A percentile compares a stretch with the other conserved stretches of the same genome.
phyloP scores from a whole-genome alignment of 1,140 invertebrate species.

The Leptinotarsa texana region DNA sequence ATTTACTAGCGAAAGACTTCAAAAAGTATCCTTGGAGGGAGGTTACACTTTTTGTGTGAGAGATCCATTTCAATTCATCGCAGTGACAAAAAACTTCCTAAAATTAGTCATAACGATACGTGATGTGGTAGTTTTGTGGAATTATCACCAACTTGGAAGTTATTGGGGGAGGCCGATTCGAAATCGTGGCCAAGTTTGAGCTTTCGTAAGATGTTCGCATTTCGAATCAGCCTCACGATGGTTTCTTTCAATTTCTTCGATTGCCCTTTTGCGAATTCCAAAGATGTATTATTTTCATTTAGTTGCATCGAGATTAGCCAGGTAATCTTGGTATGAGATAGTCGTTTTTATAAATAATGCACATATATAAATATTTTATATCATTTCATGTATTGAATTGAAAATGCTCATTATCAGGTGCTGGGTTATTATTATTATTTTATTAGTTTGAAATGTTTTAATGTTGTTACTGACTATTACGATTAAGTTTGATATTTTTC shows the following conservation, averaged over 20 bases:
- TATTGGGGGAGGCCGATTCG: too few species aligned
- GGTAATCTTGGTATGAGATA: slow-evolving; percentile 10
- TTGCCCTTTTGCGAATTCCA: not conserved
- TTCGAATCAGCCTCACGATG: not conserved
- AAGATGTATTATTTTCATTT: not conserved
- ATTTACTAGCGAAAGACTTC: too few species aligned
- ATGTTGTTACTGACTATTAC: slow-evolving; percentile 4
- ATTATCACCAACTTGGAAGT: too few species aligned
- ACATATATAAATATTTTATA: slow-evolving; percentile 28
- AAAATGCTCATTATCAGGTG: slow-evolving; percentile 35
- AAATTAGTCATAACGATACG: not conserved
- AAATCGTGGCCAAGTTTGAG: too few species aligned
- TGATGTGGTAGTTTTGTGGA: not conserved
- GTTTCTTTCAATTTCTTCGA: not conserved
- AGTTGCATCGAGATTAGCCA: slow-evolving; percentile 11
- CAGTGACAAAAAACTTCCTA: not conserved
- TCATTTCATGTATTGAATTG: slow-evolving; percentile 17
- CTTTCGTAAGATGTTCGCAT: too few species aligned
- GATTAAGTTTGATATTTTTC: not conserved
- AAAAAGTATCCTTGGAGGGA: too few species aligned
- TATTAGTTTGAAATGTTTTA: slow-evolving; percentile 21
- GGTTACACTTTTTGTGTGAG: too few species aligned
- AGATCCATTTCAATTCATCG: not conserved
- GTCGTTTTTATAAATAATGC: slow-evolving; percentile 19
- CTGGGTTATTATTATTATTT: slow-evolving; percentile 27